Base-by-base conservation (phyloP, 2,797 vertebrate species). In the Sebastes umbrosus region DNA sequence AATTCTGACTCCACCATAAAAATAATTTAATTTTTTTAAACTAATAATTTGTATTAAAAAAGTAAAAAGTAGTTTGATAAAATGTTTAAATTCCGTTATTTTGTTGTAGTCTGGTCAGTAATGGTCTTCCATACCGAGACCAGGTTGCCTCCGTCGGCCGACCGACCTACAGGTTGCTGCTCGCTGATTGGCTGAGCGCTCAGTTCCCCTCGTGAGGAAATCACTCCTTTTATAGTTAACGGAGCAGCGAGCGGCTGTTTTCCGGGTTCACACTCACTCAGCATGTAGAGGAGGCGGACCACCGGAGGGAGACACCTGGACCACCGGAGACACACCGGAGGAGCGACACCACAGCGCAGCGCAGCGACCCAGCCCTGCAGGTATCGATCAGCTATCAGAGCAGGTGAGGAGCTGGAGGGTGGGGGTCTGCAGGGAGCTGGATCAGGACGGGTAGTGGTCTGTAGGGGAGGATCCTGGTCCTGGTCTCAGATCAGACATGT, bases 151-250 rank as follows among this genome's bases (percentile, higher is more conserved):
- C 1, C 32, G 32, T 32, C 32, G 32, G 32, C 32, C 32, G 32
- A 32, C 50, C 72, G 68, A 32, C 75, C 1, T 29, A 2, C 43
- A 34, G 24, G 43, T 24, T 63, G 20, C 43, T 11, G 71, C 79
- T 5, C 80, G 14, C n/a, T 88, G 87, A 94, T 94, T 93, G 93
- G 92, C 87, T 82, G 11, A 0, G 20, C 1, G 31, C 3, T 83
- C 78, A 82, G 84, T 88, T 90, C 87, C 88, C 34, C 31, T 88
- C 72, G 24, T 86, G 85, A 93, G 90, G 88, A 90, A 87, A 89
- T 85, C 80, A 80, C 89, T 93, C 93, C 92, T 91, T 92, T 88
- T 93, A 93, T 92, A 91, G 93, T 81, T 71, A 89, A 90, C 82
- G 84, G 11, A 46, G 84, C 73, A 57, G 8, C 27, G 80, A 22